A percentile compares a stretch with the other conserved stretches of the same genome.
Conservation (phyloP, 2,888 invertebrate species). For the Plemyria rubiginata region DNA sequence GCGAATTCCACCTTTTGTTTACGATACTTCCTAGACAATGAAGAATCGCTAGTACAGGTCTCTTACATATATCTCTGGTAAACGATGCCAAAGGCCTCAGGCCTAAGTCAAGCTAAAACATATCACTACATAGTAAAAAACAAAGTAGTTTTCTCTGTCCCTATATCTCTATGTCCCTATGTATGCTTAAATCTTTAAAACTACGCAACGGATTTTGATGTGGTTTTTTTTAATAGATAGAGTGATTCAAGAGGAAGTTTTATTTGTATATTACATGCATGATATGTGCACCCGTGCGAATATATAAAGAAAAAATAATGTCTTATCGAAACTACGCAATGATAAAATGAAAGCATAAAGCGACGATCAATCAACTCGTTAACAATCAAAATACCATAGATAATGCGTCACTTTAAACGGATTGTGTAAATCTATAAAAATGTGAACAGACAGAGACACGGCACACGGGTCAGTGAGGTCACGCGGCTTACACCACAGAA, state of each 20-base stretch:
- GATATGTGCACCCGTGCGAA: too few relatives aligned
- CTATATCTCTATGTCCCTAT: too few relatives aligned
- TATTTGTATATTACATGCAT: too few relatives aligned
- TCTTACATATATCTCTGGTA: not conserved
- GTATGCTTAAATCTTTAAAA: too few relatives aligned
- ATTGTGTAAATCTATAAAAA: constrained; percentile 46
- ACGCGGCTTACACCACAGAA: constrained; percentile 32
- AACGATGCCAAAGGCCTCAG: not conserved
- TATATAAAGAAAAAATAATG: too few relatives aligned
- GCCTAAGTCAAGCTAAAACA: not conserved
- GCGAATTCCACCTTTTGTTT: not conserved
- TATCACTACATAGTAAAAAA: not conserved
- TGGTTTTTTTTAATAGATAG: too few relatives aligned
- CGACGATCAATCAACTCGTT: constrained; percentile 24
- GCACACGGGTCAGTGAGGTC: constrained; percentile 39
- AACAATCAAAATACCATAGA: constrained; percentile 34
- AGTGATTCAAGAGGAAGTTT: too few relatives aligned
- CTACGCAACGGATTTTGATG: too few relatives aligned
- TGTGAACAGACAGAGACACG: constrained; percentile 41
- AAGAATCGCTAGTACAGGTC: not conserved
- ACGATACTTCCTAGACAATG: not conserved
- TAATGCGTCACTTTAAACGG: constrained; percentile 34
- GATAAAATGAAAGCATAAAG: constrained; percentile 21
- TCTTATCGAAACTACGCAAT: too few relatives aligned
- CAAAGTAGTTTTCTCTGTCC: too few relatives aligned